Evolutionary conservation across 2,797 vertebrate species (phyloP).

Genomic region (Pteronotus mesoamericanus): DNA sequence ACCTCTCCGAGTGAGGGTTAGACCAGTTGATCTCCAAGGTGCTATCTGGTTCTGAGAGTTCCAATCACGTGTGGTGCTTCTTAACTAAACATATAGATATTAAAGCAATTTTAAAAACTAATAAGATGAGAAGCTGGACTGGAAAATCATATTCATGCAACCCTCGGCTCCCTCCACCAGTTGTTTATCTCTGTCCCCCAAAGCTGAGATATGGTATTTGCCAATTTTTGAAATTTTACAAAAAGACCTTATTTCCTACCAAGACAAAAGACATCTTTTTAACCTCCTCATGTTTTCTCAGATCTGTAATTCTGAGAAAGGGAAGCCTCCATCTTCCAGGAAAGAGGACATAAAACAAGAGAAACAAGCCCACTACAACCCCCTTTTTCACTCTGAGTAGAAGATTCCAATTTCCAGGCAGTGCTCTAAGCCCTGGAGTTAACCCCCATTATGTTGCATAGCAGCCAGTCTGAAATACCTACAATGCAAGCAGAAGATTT

Average conservation of each 20-base stretch:
- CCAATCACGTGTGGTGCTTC: not conserved
- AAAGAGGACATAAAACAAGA: not conserved
- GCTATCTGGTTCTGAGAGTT: not conserved
- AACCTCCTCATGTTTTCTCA: not conserved
- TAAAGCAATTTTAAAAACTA: conserved; percentile 39
- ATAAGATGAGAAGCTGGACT: not conserved
- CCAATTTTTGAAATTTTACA: conserved; percentile 45
- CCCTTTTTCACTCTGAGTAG: not conserved
- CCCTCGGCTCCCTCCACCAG: not conserved
- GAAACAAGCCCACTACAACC: not conserved
- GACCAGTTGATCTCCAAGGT: not conserved
- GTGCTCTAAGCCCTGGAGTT: conserved; percentile 40
- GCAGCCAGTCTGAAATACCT: not conserved
- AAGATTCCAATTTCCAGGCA: conserved; percentile 28
- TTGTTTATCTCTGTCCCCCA: not conserved
- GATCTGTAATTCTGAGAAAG: not conserved
- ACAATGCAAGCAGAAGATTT: conserved; percentile 35
- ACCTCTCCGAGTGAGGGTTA: not conserved
- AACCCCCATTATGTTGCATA: conserved; percentile 53
- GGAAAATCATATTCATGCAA: not conserved
- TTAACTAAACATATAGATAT: conserved; percentile 21
- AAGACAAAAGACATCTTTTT: conserved; percentile 55
- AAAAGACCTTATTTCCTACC: conserved; percentile 41
- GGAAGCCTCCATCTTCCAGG: conserved; percentile 1
- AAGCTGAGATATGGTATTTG: not conserved